phyloP scores from a whole-genome alignment of 2,888 invertebrate genomes.

The Clistopyga incitator region DNA sequence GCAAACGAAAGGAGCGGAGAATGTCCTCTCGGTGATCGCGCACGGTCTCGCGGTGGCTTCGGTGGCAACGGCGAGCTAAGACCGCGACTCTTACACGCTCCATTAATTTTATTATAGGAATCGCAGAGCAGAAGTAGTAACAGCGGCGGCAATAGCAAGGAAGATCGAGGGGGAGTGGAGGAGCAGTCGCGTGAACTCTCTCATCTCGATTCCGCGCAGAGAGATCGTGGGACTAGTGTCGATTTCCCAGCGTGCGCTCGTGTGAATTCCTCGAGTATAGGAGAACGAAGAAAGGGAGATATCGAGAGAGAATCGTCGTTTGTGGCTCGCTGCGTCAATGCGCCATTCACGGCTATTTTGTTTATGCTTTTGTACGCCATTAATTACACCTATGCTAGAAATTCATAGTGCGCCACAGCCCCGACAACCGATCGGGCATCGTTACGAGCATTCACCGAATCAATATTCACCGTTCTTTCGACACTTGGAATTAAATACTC shows the following conservation, averaged over 20 bases:
- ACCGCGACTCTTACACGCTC: slow-evolving; percentile 73
- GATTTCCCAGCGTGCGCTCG: slow-evolving; percentile 58
- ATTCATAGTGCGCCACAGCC: neutral
- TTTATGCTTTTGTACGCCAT: slow-evolving; percentile 2
- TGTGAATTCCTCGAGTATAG: slow-evolving; percentile 53
- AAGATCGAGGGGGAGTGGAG: slow-evolving; percentile 28
- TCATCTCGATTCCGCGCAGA: slow-evolving; percentile 59
- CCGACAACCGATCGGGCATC: neutral
- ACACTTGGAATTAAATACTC: neutral
- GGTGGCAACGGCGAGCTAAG: slow-evolving; percentile 53
- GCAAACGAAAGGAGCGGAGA: slow-evolving; percentile 75
- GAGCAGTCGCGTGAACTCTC: slow-evolving; percentile 60
- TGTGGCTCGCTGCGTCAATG: neutral
- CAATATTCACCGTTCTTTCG: slow-evolving; percentile 6
- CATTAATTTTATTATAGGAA: slow-evolving; percentile 81
- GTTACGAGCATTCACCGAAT: neutral
- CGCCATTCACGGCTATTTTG: neutral
- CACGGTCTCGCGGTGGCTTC: slow-evolving; percentile 34
- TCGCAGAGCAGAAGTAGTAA: slow-evolving; percentile 62
- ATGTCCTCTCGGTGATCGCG: slow-evolving; percentile 68
- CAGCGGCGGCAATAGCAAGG: slow-evolving; percentile 22
- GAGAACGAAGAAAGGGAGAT: slow-evolving; percentile 13
- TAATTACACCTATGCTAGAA: neutral
- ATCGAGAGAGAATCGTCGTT: slow-evolving; percentile 19
- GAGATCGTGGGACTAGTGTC: slow-evolving; percentile 61